Conservation (phyloP, 53 echinoderm and acorn worm genomes). For the Echinarachnius parma region DNA sequence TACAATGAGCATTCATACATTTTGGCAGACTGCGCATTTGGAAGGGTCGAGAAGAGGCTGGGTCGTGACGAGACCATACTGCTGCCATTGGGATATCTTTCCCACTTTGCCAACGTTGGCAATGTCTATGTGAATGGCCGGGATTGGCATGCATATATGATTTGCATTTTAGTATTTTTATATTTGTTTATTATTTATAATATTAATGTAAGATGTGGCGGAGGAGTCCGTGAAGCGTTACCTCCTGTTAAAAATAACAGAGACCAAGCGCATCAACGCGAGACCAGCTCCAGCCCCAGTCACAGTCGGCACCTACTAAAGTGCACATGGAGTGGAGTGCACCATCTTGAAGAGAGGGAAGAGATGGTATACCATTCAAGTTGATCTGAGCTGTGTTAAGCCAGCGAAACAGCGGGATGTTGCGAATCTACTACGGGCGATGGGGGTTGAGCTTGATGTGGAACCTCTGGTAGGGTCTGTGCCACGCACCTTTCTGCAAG, state of each 20-base stretch:
- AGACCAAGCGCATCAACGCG: neutral
- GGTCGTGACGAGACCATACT: constrained; percentile 41
- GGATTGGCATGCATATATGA: constrained; percentile 43
- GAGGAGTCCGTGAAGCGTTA: neutral
- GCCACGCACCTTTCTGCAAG: too few relatives aligned
- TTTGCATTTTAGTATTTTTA: too few relatives aligned
- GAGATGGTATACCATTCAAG: too few relatives aligned
- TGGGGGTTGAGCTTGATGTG: too few relatives aligned
- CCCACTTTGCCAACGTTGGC: too few relatives aligned
- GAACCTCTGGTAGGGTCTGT: too few relatives aligned
- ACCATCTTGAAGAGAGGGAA: constrained; percentile 5
- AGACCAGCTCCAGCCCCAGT: neutral
- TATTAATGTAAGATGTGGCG: constrained; percentile 30
- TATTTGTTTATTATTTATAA: too few relatives aligned
- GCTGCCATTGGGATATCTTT: constrained; percentile 44
- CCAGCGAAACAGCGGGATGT: too few relatives aligned
- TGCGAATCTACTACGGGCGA: too few relatives aligned
- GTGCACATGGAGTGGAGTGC: neutral
- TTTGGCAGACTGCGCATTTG: constrained; percentile 53
- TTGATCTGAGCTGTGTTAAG: too few relatives aligned
- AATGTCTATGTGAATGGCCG: constrained; percentile 25
- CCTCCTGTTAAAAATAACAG: constrained; percentile 14
- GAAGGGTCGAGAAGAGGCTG: constrained; percentile 49
- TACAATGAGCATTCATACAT: constrained; percentile 53
- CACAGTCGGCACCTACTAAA: neutral